Evolutionary conservation across 2,113 vertebrate genomes (phyloP).

Genomic region (Zosterops lateralis): DNA sequence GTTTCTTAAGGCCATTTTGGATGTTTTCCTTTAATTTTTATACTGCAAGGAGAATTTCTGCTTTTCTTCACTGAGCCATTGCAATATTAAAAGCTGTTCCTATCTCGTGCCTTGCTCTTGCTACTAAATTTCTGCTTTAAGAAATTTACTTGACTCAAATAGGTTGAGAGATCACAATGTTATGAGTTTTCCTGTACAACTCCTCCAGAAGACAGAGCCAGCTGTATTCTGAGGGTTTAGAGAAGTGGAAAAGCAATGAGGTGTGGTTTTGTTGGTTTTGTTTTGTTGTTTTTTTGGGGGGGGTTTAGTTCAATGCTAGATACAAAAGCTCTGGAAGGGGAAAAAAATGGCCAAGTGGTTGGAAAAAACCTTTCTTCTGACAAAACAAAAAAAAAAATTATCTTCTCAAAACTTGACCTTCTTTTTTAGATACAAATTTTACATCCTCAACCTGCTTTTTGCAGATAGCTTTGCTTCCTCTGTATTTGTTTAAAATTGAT

Average conservation of each 20-base stretch:
- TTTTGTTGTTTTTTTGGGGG: no score
- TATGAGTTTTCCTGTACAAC: no score
- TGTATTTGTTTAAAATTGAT: not conserved
- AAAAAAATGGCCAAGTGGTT: not conserved
- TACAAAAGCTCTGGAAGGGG: not conserved
- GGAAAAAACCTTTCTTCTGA: not conserved
- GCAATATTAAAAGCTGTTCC: not conserved
- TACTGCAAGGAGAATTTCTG: not conserved
- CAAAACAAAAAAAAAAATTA: not conserved
- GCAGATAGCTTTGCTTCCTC: not conserved
- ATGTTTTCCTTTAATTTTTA: not conserved
- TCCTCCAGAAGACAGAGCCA: not conserved
- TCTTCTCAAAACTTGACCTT: not conserved
- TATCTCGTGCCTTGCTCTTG: fast-evolving
- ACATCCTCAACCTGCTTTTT: not conserved
- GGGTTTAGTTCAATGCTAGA: not conserved
- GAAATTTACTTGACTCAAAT: not conserved
- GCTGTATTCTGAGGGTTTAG: not conserved
- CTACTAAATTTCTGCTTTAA: not conserved
- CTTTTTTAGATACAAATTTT: not conserved
- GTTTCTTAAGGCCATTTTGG: not conserved
- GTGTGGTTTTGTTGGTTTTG: not conserved
- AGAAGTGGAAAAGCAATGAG: not conserved
- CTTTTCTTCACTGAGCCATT: not conserved
- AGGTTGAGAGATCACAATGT: not conserved